Conservation (phyloP, 2,113 vertebrate genomes). For the Colistium nudipinnis region DNA sequence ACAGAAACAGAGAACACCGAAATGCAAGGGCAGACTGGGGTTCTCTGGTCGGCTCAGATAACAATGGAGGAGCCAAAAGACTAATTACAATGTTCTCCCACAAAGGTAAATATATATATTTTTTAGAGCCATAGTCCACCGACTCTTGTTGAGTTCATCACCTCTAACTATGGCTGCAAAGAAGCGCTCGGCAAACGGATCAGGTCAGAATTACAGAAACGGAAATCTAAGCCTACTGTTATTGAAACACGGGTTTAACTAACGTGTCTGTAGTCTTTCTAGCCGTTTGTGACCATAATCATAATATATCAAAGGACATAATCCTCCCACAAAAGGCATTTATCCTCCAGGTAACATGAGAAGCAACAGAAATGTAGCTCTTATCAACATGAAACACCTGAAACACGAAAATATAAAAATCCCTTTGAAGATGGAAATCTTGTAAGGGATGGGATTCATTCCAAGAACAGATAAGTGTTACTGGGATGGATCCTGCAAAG, state of each 20-base stretch:
- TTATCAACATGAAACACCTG: conserved; percentile 23
- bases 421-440: conserved; percentile 31
- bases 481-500: neutral
- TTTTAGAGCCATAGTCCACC: neutral
- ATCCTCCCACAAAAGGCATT: neutral
- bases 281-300: neutral
- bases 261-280: neutral
- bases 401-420: conserved; percentile 19
- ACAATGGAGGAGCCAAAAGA: conserved; percentile 21
- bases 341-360: neutral
- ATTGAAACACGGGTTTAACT: neutral
- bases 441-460: conserved; percentile 7
- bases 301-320: neutral
- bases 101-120: conserved; percentile 28
- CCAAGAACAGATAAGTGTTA: conserved; percentile 4
- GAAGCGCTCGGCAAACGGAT: neutral
- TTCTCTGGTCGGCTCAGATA: conserved; percentile 26
- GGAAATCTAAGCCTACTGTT: neutral
- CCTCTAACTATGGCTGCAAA: neutral
- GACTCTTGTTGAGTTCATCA: conserved; percentile 2
- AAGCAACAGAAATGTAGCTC: neutral
- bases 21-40: conserved; percentile 13
- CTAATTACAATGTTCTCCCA: conserved; percentile 20
- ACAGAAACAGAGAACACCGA: conserved; percentile 19
- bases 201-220: neutral